These are phyloP conservation scores for Cordilura impudica DNA, from an alignment of 2,888 invertebrate genomes.

Conservation along the genomic window DNA sequence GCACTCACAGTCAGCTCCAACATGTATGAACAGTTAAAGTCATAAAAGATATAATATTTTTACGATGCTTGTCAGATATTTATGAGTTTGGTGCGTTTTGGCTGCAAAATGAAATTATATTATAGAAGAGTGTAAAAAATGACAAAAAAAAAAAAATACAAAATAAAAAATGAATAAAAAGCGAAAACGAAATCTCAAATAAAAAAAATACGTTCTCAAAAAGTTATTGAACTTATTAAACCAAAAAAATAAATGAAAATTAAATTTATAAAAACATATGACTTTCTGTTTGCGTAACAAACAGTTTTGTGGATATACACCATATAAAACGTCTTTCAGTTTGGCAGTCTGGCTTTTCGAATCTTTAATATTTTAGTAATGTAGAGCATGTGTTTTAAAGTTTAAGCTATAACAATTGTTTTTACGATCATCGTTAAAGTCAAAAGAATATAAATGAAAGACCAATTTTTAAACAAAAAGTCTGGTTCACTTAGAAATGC, in stretches of 20 bases:
- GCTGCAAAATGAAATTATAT: too few relatives aligned
- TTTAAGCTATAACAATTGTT: conserved; percentile 36
- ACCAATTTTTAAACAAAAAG: too few relatives aligned
- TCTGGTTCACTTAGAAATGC: too few relatives aligned
- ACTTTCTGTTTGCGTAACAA: too few relatives aligned
- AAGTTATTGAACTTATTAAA: conserved; percentile 43
- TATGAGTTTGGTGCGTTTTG: conserved; percentile 47
- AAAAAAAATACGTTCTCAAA: not conserved
- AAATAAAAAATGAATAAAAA: conserved; percentile 33
- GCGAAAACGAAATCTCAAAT: conserved; percentile 9
- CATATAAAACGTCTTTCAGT: too few relatives aligned
- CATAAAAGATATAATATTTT: conserved; percentile 49
- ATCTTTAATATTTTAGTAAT: conserved; percentile 39
- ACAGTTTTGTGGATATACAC: too few relatives aligned
- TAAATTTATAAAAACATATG: too few relatives aligned
- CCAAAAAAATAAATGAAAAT: not conserved
- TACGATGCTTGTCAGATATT: conserved; percentile 57
- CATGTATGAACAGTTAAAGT: conserved; percentile 32
- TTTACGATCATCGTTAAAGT: conserved; percentile 51
- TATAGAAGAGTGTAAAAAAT: conserved; percentile 23
- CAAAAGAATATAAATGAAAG: not conserved
- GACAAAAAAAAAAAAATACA: not conserved
- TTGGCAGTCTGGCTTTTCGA: not conserved
- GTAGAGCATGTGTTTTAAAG: conserved; percentile 53
- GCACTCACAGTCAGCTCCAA: conserved; percentile 1